Percentiles rank a stretch among this genome's conserved stretches.
These are phyloP conservation scores for Salvator merianae DNA, from an alignment of 2,113 vertebrate genomes.

Conservation along the genomic window DNA sequence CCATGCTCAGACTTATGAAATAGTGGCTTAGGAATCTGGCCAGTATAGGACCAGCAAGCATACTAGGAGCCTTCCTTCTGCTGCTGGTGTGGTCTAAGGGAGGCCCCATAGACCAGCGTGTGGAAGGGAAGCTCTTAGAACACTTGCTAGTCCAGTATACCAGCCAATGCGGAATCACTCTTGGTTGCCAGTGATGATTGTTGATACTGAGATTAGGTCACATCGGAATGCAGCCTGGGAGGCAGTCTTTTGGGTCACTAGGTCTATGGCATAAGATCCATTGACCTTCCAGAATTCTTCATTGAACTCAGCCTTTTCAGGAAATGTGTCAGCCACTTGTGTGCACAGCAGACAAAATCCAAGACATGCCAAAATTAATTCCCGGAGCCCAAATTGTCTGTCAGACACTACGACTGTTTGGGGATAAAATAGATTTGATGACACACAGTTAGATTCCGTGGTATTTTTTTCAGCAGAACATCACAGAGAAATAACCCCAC, in stretches of 20 bases:
- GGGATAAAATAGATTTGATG: constrained; percentile 36
- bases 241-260: constrained; percentile 55
- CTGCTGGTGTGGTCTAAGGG: too few relatives aligned
- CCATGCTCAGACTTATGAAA: neutral
- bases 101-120: too few relatives aligned
- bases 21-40: neutral
- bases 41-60: too few relatives aligned
- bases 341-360: neutral
- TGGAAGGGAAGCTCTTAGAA: too few relatives aligned
- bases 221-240: constrained; percentile 45
- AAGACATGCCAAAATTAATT: constrained; percentile 12
- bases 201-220: constrained; percentile 3
- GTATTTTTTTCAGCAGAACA: constrained; percentile 51
- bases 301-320: constrained; percentile 57
- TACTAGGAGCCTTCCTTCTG: too few relatives aligned
- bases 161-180: too few relatives aligned
- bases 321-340: constrained; percentile 70
- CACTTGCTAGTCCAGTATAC: too few relatives aligned
- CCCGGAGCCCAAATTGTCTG: constrained; percentile 39
- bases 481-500: constrained; percentile 36
- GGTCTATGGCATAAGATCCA: constrained; percentile 46
- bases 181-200: constrained; percentile 27
- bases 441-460: constrained; percentile 24
- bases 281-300: constrained; percentile 43
- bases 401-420: constrained; percentile 38